phyloP scores from a whole-genome alignment of 2,888 invertebrate species.

The Monochamus alternatus region DNA sequence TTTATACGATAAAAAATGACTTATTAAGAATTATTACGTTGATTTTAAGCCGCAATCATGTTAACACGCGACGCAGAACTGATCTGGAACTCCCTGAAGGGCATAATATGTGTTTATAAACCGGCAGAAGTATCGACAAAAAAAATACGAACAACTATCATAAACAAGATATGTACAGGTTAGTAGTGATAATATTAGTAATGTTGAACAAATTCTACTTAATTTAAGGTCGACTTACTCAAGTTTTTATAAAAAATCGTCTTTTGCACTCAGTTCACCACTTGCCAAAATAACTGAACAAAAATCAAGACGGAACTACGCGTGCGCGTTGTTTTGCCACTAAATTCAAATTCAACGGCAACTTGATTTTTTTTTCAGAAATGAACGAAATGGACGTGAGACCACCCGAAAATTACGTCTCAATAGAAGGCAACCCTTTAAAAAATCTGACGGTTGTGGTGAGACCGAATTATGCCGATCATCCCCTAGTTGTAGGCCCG shows the following conservation, averaged over 20 bases:
- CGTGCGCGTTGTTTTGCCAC: constrained; percentile 25
- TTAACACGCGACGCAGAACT: constrained; percentile 70
- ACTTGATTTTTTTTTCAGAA: constrained; percentile 71
- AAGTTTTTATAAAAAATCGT: constrained; percentile 1
- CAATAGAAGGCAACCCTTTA: constrained; percentile 79
- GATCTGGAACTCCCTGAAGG: constrained; percentile 81
- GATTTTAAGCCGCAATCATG: constrained; percentile 46
- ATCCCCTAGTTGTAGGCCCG: constrained; percentile 83
- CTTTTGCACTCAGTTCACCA: constrained; percentile 6
- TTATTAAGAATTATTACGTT: background rate
- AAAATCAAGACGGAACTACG: constrained; percentile 28
- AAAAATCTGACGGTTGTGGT: constrained; percentile 74
- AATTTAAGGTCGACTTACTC: background rate
- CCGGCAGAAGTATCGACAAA: constrained; percentile 76
- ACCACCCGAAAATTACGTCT: constrained; percentile 74
- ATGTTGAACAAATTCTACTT: background rate
- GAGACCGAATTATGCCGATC: constrained; percentile 81
- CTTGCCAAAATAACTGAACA: constrained; percentile 31
- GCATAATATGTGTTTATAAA: constrained; percentile 86
- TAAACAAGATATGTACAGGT: constrained; percentile 81
- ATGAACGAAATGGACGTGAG: constrained; percentile 80
- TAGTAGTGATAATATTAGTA: constrained; percentile 56
- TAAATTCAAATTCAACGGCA: background rate
- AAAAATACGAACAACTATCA: constrained; percentile 75
- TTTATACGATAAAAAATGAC: background rate